Conservation (phyloP, 2,888 invertebrate genomes). For the Nesidiocoris tenuis region DNA sequence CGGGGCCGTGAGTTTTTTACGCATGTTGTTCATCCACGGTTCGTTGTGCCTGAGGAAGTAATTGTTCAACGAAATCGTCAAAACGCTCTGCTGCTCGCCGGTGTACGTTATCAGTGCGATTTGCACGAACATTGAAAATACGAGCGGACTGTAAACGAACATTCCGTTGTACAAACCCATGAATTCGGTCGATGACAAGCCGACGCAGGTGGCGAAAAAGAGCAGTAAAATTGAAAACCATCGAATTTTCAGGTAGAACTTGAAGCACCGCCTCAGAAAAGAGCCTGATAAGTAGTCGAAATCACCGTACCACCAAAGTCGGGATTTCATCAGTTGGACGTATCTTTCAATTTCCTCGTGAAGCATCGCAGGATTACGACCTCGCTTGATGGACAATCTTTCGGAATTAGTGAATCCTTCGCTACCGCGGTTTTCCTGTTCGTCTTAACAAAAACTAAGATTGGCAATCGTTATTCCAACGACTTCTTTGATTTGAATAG, state of each 20-base stretch:
- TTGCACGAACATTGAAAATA: neutral
- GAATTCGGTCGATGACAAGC: neutral
- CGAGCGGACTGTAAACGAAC: neutral
- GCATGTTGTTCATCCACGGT: slow-evolving; percentile 7
- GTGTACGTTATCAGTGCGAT: neutral
- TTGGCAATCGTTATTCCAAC: too few relatives aligned
- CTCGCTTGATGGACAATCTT: too few relatives aligned
- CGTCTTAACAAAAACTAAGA: too few relatives aligned
- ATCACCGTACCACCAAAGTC: slow-evolving; percentile 3
- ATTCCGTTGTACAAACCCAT: neutral
- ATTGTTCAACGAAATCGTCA: neutral
- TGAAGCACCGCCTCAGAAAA: neutral
- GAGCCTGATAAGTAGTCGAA: neutral
- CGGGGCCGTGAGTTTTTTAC: neutral
- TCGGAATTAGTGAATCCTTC: too few relatives aligned
- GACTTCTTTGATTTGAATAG: too few relatives aligned
- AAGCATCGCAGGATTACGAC: too few relatives aligned
- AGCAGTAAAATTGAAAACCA: neutral
- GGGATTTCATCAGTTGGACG: slow-evolving; percentile 1
- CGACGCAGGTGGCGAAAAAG: neutral
- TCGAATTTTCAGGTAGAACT: neutral
- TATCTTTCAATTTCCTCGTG: slow-evolving; percentile 13
- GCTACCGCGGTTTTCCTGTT: too few relatives aligned
- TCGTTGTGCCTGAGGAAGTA: slow-evolving; percentile 1
- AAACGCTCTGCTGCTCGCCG: neutral